These are phyloP conservation scores for Ferrisia virgata DNA, from an alignment of 2,888 invertebrate genomes.

Conservation along the genomic window DNA sequence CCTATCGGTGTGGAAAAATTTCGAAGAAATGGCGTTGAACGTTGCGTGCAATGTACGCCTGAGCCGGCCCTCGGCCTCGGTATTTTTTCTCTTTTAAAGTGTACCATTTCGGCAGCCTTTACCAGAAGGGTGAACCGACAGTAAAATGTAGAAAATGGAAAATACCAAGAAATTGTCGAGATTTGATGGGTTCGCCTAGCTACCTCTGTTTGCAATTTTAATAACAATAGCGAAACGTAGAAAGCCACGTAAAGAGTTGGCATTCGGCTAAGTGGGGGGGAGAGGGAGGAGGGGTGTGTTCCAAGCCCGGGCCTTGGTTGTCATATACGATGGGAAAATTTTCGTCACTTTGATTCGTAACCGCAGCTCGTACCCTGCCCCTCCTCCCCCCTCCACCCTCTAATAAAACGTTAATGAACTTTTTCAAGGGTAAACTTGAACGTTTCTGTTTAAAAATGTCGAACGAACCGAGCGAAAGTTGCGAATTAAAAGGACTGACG, in stretches of 20 bases:
- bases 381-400: neutral
- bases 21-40: neutral
- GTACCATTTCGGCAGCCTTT: too few species aligned
- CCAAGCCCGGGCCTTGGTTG: neutral
- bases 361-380: neutral
- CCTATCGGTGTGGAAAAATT: neutral
- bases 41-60: neutral
- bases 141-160: neutral
- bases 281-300: neutral
- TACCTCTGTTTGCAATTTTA: too few species aligned
- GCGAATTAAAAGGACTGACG: neutral
- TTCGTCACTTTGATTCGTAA: neutral
- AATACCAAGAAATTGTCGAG: neutral
- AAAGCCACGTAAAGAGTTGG: too few species aligned
- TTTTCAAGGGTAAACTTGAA: neutral
- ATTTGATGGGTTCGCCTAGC: too few species aligned
- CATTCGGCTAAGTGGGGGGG: too few species aligned
- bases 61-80: too few species aligned
- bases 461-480: neutral
- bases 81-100: neutral
- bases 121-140: too few species aligned
- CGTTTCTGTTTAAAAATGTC: too few species aligned
- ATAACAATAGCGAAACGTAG: neutral
- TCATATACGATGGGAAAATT: neutral
- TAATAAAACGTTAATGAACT: neutral